phyloP scores from a whole-genome alignment of 2,797 vertebrate genomes.

The Melanotaenia maccullochi region DNA sequence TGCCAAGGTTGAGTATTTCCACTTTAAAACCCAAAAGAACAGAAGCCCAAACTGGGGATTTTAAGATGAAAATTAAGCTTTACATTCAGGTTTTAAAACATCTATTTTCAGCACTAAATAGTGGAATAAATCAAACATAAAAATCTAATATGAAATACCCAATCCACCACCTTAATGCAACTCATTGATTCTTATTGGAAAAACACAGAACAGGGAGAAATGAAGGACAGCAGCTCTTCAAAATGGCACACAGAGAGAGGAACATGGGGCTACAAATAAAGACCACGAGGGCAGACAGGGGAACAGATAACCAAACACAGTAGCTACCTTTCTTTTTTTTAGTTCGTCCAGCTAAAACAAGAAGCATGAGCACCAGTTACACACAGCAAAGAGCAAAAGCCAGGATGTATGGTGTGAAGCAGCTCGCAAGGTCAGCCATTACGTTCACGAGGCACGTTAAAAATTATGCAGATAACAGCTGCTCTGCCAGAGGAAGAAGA shows the following conservation, averaged over 20 bases:
- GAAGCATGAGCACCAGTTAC: constrained; percentile 80
- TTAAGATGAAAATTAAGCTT: no score
- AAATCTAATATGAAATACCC: no score
- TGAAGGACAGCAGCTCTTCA: constrained; percentile 43
- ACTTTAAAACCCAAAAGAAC: no score
- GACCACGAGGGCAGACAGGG: constrained; percentile 10
- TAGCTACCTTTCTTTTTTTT: constrained; percentile 87
- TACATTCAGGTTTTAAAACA: no score
- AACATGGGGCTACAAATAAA: neutral
- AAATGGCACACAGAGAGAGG: constrained; percentile 36
- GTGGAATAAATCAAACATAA: no score
- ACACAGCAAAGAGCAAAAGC: constrained; percentile 55
- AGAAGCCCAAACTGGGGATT: no score
- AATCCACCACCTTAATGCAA: constrained; percentile 48
- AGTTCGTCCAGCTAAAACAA: constrained; percentile 86
- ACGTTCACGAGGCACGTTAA: constrained; percentile 43
- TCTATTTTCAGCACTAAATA: no score
- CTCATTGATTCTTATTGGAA: constrained; percentile 32
- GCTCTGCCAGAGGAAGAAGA: constrained; percentile 36
- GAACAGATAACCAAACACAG: constrained; percentile 30
- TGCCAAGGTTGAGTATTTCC: no score
- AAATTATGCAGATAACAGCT: constrained; percentile 49
- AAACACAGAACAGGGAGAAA: constrained; percentile 9
- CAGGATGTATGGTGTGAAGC: constrained; percentile 29
- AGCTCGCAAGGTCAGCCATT: constrained; percentile 53